Evolutionary conservation across 1,140 invertebrate genomes (phyloP).

Genomic region (Tetraneura akinire): DNA sequence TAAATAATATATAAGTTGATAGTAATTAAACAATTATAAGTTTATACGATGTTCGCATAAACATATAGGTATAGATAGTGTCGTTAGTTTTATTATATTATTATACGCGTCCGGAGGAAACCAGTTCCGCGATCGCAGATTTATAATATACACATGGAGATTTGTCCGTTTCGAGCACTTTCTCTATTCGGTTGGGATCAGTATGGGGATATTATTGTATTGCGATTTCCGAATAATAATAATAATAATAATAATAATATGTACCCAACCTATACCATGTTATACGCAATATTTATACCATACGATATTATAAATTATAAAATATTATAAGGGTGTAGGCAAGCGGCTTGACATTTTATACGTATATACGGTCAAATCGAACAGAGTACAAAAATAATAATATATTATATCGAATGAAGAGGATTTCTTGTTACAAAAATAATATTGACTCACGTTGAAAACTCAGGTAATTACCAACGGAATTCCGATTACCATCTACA

Average conservation of each 20-base stretch:
- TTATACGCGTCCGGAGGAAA: no score
- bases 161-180: conserved; percentile 10
- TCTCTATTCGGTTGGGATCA: neutral
- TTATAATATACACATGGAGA: neutral
- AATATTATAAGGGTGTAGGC: neutral
- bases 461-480: no score
- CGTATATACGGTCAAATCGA: neutral
- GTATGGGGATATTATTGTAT: neutral
- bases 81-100: conserved; percentile 27
- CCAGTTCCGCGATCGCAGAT: conserved; percentile 12
- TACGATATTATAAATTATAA: conserved; percentile 2
- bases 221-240: neutral
- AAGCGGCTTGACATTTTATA: neutral
- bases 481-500: no score
- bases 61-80: neutral
- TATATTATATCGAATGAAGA: no score
- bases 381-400: neutral
- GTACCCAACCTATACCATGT: no score
- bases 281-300: neutral
- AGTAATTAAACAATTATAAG: conserved; percentile 22
- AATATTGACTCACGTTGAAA: no score
- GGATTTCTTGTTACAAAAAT: no score
- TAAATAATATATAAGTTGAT: no score
- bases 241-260: no score
- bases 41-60: neutral